phyloP scores from a whole-genome alignment of 2,797 vertebrate species.

The Microcaecilia unicolor region DNA sequence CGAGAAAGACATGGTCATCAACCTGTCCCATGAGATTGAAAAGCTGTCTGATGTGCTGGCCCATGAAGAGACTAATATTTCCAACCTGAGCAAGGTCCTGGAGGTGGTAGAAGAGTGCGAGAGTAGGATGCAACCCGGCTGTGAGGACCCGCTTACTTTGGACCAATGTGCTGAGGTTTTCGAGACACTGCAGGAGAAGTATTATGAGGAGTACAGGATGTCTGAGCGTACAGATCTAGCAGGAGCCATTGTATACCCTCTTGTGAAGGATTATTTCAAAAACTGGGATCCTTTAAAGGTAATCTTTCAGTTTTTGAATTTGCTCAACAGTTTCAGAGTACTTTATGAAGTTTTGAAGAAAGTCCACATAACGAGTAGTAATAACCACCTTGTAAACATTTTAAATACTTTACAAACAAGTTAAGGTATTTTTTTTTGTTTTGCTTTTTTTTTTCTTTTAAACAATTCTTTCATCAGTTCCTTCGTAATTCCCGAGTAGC shows the following conservation, averaged over 20 bases:
- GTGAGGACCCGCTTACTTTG: conserved; percentile 65
- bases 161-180: conserved; percentile 82
- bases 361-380: too few relatives aligned
- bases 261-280: conserved; percentile 81
- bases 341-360: too few relatives aligned
- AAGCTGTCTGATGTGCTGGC: conserved; percentile 67
- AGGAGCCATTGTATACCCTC: conserved; percentile 82
- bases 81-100: conserved; percentile 79
- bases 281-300: conserved; percentile 92
- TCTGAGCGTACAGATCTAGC: conserved; percentile 82
- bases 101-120: conserved; percentile 83
- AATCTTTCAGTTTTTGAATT: too few relatives aligned
- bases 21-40: conserved; percentile 79
- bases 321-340: too few relatives aligned
- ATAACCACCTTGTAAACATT: too few relatives aligned
- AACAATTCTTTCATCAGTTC: too few relatives aligned
- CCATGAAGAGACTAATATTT: conserved; percentile 65
- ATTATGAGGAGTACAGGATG: conserved; percentile 87
- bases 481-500: too few relatives aligned
- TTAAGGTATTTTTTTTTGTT: too few relatives aligned
- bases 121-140: conserved; percentile 51
- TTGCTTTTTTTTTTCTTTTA: too few relatives aligned
- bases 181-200: conserved; percentile 85
- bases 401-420: too few relatives aligned
- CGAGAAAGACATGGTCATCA: conserved; percentile 87